phyloP scores from a whole-genome alignment of 2,888 invertebrate species.

The Nomada hirtipes region DNA sequence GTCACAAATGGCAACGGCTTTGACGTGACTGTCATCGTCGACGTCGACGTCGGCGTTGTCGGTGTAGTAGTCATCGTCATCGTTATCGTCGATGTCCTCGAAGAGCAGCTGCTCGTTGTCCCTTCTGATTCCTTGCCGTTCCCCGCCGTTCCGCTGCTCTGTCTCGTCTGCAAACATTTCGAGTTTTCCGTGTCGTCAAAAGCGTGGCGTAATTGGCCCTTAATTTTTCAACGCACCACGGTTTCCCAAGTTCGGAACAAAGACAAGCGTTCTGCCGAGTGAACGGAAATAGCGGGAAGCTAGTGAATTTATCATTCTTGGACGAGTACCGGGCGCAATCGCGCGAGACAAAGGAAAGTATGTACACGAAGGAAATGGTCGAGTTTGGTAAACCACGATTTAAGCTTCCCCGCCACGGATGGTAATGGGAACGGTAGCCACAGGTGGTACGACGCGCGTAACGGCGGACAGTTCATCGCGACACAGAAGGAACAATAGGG shows the following conservation, averaged over 20 bases:
- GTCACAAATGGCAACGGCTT: slow-evolving; percentile 51
- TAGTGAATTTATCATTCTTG: no score
- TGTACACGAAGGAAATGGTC: neutral
- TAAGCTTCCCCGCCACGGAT: neutral
- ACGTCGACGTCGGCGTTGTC: slow-evolving; percentile 52
- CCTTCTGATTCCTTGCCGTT: slow-evolving; percentile 72
- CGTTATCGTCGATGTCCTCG: slow-evolving; percentile 71
- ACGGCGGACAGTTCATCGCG: slow-evolving; percentile 31
- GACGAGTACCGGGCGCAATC: neutral
- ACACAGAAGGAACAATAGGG: neutral
- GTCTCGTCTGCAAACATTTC: slow-evolving; percentile 78
- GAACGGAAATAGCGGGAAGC: no score
- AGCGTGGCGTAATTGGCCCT: neutral
- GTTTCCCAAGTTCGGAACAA: no score
- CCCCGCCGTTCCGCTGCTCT: slow-evolving; percentile 78
- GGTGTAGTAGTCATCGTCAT: slow-evolving; percentile 58
- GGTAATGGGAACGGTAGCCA: neutral
- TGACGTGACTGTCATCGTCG: slow-evolving; percentile 59
- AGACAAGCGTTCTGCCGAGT: no score
- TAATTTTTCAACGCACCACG: neutral
- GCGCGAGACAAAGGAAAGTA: neutral
- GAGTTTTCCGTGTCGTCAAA: neutral
- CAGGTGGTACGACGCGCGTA: slow-evolving; percentile 50
- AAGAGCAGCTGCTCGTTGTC: slow-evolving; percentile 70
- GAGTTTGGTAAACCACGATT: slow-evolving; percentile 6